These are phyloP conservation scores for Adelognathus sp. DNA, from an alignment of 2,888 invertebrate species.

Conservation along the genomic window DNA sequence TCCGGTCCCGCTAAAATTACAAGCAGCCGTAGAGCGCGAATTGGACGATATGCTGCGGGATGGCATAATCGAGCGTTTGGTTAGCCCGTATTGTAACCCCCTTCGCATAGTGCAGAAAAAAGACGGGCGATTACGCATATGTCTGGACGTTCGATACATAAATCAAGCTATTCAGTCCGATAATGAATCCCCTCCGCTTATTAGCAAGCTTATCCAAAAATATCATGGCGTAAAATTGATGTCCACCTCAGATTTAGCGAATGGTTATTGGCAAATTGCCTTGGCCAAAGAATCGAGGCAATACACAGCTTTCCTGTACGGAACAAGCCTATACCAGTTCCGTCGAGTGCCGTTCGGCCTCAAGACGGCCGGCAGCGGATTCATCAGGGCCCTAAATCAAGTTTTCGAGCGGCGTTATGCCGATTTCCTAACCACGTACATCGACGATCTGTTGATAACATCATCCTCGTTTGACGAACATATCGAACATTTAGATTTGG, in stretches of 20 bases:
- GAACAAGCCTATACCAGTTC: conserved; percentile 58
- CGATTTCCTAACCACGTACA: conserved; percentile 32
- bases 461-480: conserved; percentile 63
- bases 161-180: conserved; percentile 69
- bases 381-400: conserved; percentile 62
- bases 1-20: conserved; percentile 66
- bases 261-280: conserved; percentile 58
- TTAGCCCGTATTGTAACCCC: conserved; percentile 68
- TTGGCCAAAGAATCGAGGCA: conserved; percentile 36
- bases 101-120: conserved; percentile 69
- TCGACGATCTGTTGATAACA: conserved; percentile 51
- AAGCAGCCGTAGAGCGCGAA: conserved; percentile 63
- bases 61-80: conserved; percentile 47
- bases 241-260: conserved; percentile 58
- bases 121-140: conserved; percentile 68
- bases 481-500: conserved; percentile 52
- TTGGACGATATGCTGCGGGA: conserved; percentile 64
- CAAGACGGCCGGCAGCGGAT: too few species aligned
- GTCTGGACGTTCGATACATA: conserved; percentile 70
- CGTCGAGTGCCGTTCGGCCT: conserved; percentile 66
- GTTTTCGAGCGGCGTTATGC: conserved; percentile 62
- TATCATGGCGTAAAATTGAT: conserved; percentile 57
- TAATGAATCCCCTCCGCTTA: conserved; percentile 63
- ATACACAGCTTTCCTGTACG: conserved; percentile 56
- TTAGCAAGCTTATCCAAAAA: conserved; percentile 57